Conservation (phyloP, 2,888 invertebrate genomes). For the Allygus modestus region DNA sequence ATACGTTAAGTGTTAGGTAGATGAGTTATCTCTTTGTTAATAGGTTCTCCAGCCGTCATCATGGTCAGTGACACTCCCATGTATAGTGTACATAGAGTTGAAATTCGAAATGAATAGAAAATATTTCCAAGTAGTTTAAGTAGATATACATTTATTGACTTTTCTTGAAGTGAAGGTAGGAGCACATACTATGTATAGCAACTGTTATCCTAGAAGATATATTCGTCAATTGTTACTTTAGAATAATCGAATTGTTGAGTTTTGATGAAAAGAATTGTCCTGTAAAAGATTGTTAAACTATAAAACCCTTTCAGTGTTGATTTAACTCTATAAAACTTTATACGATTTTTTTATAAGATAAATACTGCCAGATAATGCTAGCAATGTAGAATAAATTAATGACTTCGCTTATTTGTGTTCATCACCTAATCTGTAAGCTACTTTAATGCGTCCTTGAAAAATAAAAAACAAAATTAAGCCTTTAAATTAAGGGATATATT, state of each 20-base stretch:
- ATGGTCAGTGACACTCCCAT: slow-evolving; percentile 32
- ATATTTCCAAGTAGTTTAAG: slow-evolving; percentile 52
- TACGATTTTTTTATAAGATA: slow-evolving; percentile 29
- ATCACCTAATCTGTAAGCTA: not conserved
- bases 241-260: slow-evolving; percentile 59
- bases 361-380: slow-evolving; percentile 38
- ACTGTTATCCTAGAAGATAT: slow-evolving; percentile 53
- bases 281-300: slow-evolving; percentile 56
- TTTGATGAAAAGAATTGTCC: slow-evolving; percentile 55
- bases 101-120: slow-evolving; percentile 57
- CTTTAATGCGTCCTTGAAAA: not conserved
- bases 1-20: no score
- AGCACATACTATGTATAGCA: slow-evolving; percentile 55
- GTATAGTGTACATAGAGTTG: slow-evolving; percentile 58
- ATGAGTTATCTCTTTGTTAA: no score
- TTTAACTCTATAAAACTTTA: not conserved
- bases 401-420: slow-evolving; percentile 16
- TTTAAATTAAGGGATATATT: not conserved
- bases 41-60: slow-evolving; percentile 22
- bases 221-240: slow-evolving; percentile 59
- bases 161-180: slow-evolving; percentile 56
- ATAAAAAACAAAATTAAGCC: not conserved
- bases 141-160: slow-evolving; percentile 48
- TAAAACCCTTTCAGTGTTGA: slow-evolving; percentile 20
- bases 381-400: not conserved